Percentiles rank a stretch among this genome's conserved stretches.
These are phyloP conservation scores for Sarcophaga variegata DNA, from an alignment of 2,888 invertebrate species.

Conservation along the genomic window DNA sequence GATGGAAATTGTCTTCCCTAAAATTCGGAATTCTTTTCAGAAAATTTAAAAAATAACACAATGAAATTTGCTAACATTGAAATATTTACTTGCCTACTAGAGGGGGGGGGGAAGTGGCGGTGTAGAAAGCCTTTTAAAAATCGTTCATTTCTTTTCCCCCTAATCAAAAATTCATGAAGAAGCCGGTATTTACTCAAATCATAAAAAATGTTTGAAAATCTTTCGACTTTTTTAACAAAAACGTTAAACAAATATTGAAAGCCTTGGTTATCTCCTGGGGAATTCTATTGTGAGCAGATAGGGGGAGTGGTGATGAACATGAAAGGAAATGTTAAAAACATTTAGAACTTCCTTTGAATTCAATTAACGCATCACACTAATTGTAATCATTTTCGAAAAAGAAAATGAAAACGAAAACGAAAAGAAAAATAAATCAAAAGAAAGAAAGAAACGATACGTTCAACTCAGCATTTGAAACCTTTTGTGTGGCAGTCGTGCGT, in stretches of 20 bases:
- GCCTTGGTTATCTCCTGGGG: not conserved
- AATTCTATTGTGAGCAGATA: not conserved
- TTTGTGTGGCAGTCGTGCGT: slow-evolving; percentile 62
- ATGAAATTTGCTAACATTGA: too few species aligned
- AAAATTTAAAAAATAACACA: too few species aligned
- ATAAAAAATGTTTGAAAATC: slow-evolving; percentile 20
- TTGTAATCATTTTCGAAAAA: slow-evolving; percentile 42
- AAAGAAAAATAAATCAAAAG: not conserved
- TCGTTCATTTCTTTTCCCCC: too few species aligned
- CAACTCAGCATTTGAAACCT: slow-evolving; percentile 28
- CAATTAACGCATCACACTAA: slow-evolving; percentile 58
- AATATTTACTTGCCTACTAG: too few species aligned
- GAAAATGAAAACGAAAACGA: not conserved
- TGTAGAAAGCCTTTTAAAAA: too few species aligned
- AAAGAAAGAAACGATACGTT: not conserved
- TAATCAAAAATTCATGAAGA: not conserved
- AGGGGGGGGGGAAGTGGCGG: too few species aligned
- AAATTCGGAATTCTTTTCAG: too few species aligned
- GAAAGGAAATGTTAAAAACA: slow-evolving; percentile 13
- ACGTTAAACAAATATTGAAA: slow-evolving; percentile 48
- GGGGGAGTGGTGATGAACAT: too few species aligned
- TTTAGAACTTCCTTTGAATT: slow-evolving; percentile 51
- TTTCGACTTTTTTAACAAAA: slow-evolving; percentile 20
- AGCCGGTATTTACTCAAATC: slow-evolving; percentile 1
- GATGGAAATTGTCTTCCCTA: too few species aligned